Percentiles rank a stretch among this genome's conserved stretches.
Conservation (phyloP, 92 coral and sea anemone species). For the Palythoa grandiflora region DNA sequence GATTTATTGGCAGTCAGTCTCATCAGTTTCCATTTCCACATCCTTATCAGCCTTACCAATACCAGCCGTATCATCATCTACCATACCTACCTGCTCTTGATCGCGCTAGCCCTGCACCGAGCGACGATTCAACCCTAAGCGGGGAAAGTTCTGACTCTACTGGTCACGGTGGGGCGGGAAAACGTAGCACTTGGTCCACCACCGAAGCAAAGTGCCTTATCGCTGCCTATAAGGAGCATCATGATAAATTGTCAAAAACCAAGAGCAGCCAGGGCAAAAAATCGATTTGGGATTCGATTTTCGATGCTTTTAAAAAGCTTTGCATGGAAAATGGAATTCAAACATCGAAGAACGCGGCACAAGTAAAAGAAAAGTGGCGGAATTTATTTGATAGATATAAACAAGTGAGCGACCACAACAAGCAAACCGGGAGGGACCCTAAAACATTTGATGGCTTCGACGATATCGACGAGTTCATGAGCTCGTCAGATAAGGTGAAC, state of each 20-base stretch:
- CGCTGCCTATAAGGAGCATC: slow-evolving; percentile 52
- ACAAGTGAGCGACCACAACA: slow-evolving; percentile 53
- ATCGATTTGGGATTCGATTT: slow-evolving; percentile 51
- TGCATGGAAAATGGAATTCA: slow-evolving; percentile 52
- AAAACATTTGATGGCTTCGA: slow-evolving; percentile 52
- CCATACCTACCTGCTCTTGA: slow-evolving; percentile 52
- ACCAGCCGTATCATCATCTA: slow-evolving; percentile 50
- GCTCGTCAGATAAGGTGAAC: slow-evolving; percentile 54
- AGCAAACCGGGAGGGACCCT: slow-evolving; percentile 55
- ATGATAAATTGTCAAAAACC: slow-evolving; percentile 47
- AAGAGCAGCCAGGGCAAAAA: slow-evolving; percentile 51
- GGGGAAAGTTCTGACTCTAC: slow-evolving; percentile 47
- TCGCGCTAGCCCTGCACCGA: slow-evolving; percentile 52
- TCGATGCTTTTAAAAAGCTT: slow-evolving; percentile 52
- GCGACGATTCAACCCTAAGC: slow-evolving; percentile 48
- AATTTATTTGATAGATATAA: slow-evolving; percentile 49
- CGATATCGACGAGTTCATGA: slow-evolving; percentile 53
- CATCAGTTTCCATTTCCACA: slow-evolving; percentile 50
- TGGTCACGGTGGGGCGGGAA: slow-evolving; percentile 46
- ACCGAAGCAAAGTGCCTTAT: slow-evolving; percentile 50
- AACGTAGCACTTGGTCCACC: slow-evolving; percentile 44
- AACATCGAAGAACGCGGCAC: slow-evolving; percentile 54
- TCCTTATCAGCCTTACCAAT: slow-evolving; percentile 50
- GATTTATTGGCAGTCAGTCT: slow-evolving; percentile 50
- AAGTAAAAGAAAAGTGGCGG: slow-evolving; percentile 53